Evolutionary conservation across 2,113 vertebrate species (phyloP), one percentile per base, ranked within the genome.

Genomic region (Anhinga rufa): DNA sequence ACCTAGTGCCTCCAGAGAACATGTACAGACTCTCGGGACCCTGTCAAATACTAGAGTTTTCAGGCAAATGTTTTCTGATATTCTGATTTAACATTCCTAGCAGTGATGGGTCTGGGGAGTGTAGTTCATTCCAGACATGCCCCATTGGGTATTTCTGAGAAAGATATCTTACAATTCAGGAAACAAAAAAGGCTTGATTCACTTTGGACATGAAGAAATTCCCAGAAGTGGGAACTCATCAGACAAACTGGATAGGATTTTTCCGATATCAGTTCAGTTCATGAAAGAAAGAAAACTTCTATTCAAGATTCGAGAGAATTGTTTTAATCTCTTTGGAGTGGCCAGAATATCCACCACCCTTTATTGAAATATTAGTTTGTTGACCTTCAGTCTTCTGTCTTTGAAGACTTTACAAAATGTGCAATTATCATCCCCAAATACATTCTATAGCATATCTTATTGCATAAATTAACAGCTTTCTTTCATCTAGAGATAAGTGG

Each of bases 391-490:
- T 29, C 18, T 70, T 74, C 46, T 88, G 64, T 52, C 75, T 78
- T 78, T 66, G 65, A 85, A 77, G 55, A 93, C 21, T 66, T 86
- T 32, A 91, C 12, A 69, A 80, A 91, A 77, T 64, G 61, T 69
- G 58, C 25, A 91, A 57, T 92, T 93, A 93, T 70, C 48, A 90
- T 82, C 49, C 48, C 48, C 38, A 90, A 93, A 92, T 78, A 69
- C 7, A 84, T 61, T 62, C 24, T 38, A 31, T 80, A 74, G 81
- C 28, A 46, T 57, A 80, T 52, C 22, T 82, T 60, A 61, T 11
- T 91, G 86, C 57, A 88, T 21, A 95, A 95, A 93, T 77, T 32
- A 96, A 92, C 79, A 93, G 32, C 54, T 82, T 93, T 36, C 75
- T 90, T 93, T 92, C 66, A 87, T 69, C 49, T 87, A 85, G 86